Conservation (phyloP, 2,797 vertebrate species). For the Mareca penelope region DNA sequence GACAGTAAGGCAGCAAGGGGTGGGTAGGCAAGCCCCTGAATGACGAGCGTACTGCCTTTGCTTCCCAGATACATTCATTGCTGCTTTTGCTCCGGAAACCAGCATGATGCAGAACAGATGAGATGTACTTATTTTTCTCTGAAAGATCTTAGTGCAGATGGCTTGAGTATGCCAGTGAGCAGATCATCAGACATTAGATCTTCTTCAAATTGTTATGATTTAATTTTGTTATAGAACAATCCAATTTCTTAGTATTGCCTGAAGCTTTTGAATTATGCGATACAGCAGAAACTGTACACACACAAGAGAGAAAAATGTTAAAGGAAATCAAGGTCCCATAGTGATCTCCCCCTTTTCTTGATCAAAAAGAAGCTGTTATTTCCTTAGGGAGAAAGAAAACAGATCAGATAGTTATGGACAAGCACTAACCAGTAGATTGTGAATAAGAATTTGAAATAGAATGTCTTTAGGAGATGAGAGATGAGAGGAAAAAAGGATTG, state of each 20-base stretch:
- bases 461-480: neutral
- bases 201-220: neutral
- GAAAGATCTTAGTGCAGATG: neutral
- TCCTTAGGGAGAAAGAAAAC: neutral
- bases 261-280: neutral
- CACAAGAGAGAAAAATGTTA: neutral
- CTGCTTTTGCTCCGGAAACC: neutral
- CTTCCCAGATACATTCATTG: neutral
- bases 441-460: conserved; percentile 23
- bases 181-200: neutral
- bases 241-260: neutral
- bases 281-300: neutral
- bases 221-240: neutral
- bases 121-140: neutral
- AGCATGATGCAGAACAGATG: neutral
- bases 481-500: neutral
- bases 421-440: neutral
- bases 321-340: neutral
- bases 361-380: conserved; percentile 40
- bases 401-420: neutral
- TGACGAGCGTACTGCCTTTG: neutral
- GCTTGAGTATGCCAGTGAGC: neutral
- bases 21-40: neutral
- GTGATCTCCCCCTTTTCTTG: neutral
- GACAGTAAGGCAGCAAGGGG: too few species aligned